Evolutionary conservation across 2,888 invertebrate genomes (phyloP), one percentile per base, ranked within the genome.

Genomic region (Pomacea canaliculata): DNA sequence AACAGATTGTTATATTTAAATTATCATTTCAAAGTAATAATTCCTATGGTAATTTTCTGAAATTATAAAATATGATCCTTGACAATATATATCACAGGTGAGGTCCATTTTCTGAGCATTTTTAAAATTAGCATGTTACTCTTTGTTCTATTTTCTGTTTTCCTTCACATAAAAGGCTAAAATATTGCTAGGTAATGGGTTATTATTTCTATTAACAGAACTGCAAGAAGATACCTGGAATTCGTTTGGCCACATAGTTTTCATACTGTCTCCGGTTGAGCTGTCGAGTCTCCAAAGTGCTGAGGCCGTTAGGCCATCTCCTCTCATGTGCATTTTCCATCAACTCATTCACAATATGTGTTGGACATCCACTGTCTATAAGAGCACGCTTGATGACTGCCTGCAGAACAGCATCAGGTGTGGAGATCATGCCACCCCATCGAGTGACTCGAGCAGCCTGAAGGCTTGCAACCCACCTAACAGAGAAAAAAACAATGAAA

Each of bases 341-440:
- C 60, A 98, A 93, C 88, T 97, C 96, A 87, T 96, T 96, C 79
- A 98, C 94, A 79, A 97, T 96, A 90, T 97, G 96, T 37, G 95
- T 94, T 7, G 98, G 98, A 89, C 98, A 98, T 49, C 97, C 97
- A 77, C 96, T 96, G 91, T 98, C 98, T 16, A 96, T 95, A 78
- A 98, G 92, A 27, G 97, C 96, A 85, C 97, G 93, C 89, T 97
- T 96, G 83, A 98, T 97, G 94, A 97, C 96, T 88, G 96, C 94
- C 95, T 98, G 92, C 72, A 97, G 92, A 73, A 96, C 95, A 91
- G 96, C 96, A 90, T 98, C 98, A 0, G 98, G 98, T 18, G 98
- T 98, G 51, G 97, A 97, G 88, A 98, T 98, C 97, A 98, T 97
- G 76, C 98, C 98, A 75, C 98, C 98, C 98, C 98, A 98, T 77